phyloP scores from a whole-genome alignment of 2,113 vertebrate species.

The Myodes glareolus region DNA sequence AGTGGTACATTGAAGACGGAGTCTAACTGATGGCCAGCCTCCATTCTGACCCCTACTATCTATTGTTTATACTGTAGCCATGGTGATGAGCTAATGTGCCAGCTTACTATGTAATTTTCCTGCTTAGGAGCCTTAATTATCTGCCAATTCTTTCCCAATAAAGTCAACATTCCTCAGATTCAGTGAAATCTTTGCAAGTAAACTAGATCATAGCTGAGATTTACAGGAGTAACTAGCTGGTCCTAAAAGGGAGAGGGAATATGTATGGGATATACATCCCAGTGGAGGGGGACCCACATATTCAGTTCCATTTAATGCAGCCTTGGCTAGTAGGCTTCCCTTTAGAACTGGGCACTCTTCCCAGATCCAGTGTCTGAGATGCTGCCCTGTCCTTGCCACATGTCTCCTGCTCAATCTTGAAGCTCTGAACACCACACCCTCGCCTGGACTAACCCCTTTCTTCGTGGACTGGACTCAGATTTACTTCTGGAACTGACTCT shows the following conservation, averaged over 20 bases:
- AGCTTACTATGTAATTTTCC: background rate
- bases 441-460: background rate
- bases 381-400: background rate
- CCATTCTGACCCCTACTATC: background rate
- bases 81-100: background rate
- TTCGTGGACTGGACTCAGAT: background rate
- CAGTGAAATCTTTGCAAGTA: conserved; percentile 1
- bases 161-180: background rate
- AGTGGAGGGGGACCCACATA: background rate
- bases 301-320: background rate
- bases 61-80: background rate
- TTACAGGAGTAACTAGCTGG: background rate
- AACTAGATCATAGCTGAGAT: background rate
- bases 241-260: background rate
- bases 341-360: background rate
- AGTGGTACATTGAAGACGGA: background rate
- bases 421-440: background rate
- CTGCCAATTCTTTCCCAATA: conserved; percentile 3
- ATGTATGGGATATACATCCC: background rate
- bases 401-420: background rate
- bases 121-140: background rate
- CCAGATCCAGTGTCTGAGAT: background rate
- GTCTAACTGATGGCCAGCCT: background rate
- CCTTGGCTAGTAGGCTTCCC: background rate
- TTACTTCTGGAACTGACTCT: background rate